Base-by-base conservation (phyloP, 2,888 invertebrate species). In the Dioctria rufipes region DNA sequence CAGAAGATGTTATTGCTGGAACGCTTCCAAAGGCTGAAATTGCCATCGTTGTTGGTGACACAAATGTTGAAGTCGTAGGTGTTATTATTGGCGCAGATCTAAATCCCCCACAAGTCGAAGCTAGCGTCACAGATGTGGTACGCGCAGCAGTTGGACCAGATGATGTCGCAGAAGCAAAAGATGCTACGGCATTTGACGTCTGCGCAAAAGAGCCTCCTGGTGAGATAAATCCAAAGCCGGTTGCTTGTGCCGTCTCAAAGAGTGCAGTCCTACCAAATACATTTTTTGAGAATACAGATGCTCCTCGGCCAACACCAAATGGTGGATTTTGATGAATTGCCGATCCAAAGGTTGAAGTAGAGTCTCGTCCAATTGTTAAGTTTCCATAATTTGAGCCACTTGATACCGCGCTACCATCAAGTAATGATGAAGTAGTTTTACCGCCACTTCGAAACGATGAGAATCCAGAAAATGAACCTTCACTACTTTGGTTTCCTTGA, bases 391-490 rank as follows among this genome's bases (percentile, higher is more conserved):
- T 25, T 25, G 25, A 25, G 2, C 25, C 25, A 2, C 37, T 5
- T 37, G 61, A 8, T 43, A 11, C 46, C 37, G 46, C 66, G n/a
- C 78, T 63, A 39, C 81, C 81, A 8, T 79, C 80, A 75, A 83
- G 83, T 1, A 79, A 73, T 2, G 83, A 82, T n/a, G 42, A 25
- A 43, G 66, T 66, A 13, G 83, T 73, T 42, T 82, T 81, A 4
- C 80, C 81, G 25, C 80, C 61, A 0, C 66, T 58, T 8, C 80
- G 69, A 25, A 37, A 39, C 5, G 75, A 43, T 3, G 81, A 81
- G n/a, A 84, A 84, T 2, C 85, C 85, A 78, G 86, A 86, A 67
- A 86, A 83, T 8, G 84, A 85, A 8, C 84, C 84, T 0, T 84
- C 84, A 3, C 82, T 60, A 6, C 40, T 49, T 11, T 69, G 63